Evolutionary conservation across 2,888 invertebrate genomes (phyloP).

Genomic region (Sthenelais limicola): DNA sequence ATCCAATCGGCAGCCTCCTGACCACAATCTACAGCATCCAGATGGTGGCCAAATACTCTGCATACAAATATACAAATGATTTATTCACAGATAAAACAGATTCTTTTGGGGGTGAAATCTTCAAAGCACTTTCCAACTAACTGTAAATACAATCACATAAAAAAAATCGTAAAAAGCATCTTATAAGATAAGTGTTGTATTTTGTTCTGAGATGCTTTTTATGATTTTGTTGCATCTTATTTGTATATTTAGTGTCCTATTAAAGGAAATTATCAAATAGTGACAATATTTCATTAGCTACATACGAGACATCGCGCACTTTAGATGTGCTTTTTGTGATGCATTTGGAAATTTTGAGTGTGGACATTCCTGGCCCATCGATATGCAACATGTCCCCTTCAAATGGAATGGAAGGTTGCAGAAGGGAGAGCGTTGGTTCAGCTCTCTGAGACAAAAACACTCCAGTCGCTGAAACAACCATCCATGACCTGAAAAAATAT

Average conservation of each 20-base stretch:
- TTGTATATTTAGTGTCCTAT: no score
- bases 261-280: no score
- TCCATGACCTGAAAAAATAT: constrained; percentile 55
- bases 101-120: no score
- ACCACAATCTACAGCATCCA: constrained; percentile 63
- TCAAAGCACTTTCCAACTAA: no score
- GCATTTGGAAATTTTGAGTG: constrained; percentile 46
- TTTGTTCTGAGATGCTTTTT: no score
- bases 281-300: no score
- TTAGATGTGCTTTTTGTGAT: constrained; percentile 5
- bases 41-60: constrained; percentile 56
- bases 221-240: no score
- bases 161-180: no score
- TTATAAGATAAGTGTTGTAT: no score
- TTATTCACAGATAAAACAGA: no score
- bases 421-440: constrained; percentile 56
- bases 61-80: not conserved
- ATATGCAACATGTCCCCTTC: constrained; percentile 53
- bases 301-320: constrained; percentile 24
- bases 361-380: constrained; percentile 57
- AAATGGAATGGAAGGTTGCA: constrained; percentile 50
- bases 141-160: no score
- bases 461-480: constrained; percentile 54
- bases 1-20: constrained; percentile 61
- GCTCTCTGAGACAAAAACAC: constrained; percentile 56